Conservation (phyloP, 2,113 vertebrate species). For the Elgaria multicarinata region DNA sequence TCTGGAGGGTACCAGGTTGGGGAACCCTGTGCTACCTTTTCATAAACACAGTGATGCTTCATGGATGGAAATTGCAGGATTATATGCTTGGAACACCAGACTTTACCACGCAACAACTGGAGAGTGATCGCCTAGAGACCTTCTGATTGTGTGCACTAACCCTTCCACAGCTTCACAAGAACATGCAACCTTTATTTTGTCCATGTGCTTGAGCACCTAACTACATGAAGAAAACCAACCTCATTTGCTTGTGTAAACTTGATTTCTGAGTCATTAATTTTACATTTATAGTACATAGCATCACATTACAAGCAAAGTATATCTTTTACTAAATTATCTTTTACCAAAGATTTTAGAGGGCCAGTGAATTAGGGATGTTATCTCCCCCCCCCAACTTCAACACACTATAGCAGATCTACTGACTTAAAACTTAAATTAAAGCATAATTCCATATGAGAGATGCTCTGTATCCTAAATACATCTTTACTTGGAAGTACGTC, state of each 20-base stretch:
- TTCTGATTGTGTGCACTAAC: background rate
- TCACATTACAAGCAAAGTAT: background rate
- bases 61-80: background rate
- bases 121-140: background rate
- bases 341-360: background rate
- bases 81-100: background rate
- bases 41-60: background rate
- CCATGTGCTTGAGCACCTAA: background rate
- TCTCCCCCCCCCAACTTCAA: too few relatives aligned
- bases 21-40: background rate
- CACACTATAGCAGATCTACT: background rate
- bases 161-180: background rate
- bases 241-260: background rate
- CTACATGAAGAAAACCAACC: background rate
- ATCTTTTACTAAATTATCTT: background rate
- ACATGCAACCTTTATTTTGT: background rate
- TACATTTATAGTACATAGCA: background rate
- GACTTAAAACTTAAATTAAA: background rate
- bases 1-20: too few relatives aligned
- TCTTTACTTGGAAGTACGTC: background rate
- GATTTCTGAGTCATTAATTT: background rate
- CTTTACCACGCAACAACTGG: background rate
- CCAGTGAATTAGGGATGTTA: background rate
- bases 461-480: background rate
- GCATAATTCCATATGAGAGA: background rate